Percentiles rank a stretch among this genome's conserved stretches.
Conservation (phyloP, 1,140 invertebrate species). For the Papilio polytes region DNA sequence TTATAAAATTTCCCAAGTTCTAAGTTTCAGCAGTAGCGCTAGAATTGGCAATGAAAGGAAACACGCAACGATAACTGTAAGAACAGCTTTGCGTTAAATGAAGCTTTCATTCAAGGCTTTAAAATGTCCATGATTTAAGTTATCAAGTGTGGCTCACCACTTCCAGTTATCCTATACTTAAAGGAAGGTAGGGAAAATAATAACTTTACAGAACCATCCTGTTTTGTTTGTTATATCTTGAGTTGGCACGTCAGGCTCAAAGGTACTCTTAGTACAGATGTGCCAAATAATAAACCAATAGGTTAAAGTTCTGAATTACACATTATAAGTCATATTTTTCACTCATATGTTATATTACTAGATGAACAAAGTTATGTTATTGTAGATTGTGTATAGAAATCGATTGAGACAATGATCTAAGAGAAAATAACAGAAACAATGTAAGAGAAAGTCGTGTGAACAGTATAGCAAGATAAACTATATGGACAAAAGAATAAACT, state of each 20-base stretch:
- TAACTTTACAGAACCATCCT: not conserved
- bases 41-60: constrained; percentile 26
- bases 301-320: too few species aligned
- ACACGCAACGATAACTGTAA: constrained; percentile 33
- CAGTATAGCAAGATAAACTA: constrained; percentile 1
- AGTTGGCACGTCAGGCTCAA: too few species aligned
- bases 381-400: constrained; percentile 17
- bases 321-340: not conserved
- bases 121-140: constrained; percentile 1
- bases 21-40: not conserved
- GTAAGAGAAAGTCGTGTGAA: constrained; percentile 26
- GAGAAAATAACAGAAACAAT: constrained; percentile 14
- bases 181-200: not conserved
- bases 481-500: not conserved
- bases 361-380: constrained; percentile 24
- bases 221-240: too few species aligned
- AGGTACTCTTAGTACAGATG: too few species aligned
- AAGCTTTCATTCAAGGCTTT: not conserved
- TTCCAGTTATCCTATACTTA: not conserved
- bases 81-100: not conserved
- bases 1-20: not conserved
- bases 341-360: not conserved
- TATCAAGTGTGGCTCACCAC: not conserved
- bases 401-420: constrained; percentile 24
- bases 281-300: too few species aligned